A percentile compares a stretch with the other conserved stretches of the same genome.
These are phyloP conservation scores for Papilio aristodemus DNA, from an alignment of 1,140 invertebrate genomes.

Conservation along the genomic window DNA sequence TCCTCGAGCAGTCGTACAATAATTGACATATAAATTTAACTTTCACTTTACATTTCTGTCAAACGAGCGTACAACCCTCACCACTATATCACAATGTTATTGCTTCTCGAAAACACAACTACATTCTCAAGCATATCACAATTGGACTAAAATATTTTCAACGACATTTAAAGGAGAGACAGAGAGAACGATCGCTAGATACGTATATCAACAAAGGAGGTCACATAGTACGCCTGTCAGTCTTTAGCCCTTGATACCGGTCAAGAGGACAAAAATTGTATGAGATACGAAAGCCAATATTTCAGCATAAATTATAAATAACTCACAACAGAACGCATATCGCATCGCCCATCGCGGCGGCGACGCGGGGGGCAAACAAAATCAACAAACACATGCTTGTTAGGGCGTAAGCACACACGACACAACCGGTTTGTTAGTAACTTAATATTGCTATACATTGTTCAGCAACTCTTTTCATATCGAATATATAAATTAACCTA, in stretches of 20 bases:
- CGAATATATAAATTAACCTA: constrained; percentile 65
- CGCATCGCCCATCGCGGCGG: constrained; percentile 32
- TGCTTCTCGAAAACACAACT: constrained; percentile 74
- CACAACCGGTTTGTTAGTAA: constrained; percentile 79
- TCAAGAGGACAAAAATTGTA: constrained; percentile 40
- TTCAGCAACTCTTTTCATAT: constrained; percentile 64
- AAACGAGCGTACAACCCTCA: constrained; percentile 63
- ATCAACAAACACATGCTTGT: constrained; percentile 79
- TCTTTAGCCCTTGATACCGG: constrained; percentile 55
- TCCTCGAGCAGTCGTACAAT: constrained; percentile 45
- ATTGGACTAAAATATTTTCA: constrained; percentile 61
- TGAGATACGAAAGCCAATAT: constrained; percentile 59
- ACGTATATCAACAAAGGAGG: constrained; percentile 48
- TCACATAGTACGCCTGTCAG: constrained; percentile 55
- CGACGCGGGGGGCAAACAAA: constrained; percentile 50
- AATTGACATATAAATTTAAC: constrained; percentile 72
- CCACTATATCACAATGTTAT: constrained; percentile 78
- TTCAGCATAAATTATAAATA: constrained; percentile 79
- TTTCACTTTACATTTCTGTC: no score
- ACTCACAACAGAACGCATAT: constrained; percentile 50
- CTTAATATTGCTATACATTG: constrained; percentile 68
- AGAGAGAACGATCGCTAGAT: constrained; percentile 37
- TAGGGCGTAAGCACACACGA: constrained; percentile 78
- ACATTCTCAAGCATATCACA: constrained; percentile 75
- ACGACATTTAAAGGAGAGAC: constrained; percentile 30